A percentile compares a stretch with the other conserved stretches of the same genome.
Evolutionary conservation across 2,113 vertebrate species (phyloP).

Genomic region (Erythrocercus mccallii): DNA sequence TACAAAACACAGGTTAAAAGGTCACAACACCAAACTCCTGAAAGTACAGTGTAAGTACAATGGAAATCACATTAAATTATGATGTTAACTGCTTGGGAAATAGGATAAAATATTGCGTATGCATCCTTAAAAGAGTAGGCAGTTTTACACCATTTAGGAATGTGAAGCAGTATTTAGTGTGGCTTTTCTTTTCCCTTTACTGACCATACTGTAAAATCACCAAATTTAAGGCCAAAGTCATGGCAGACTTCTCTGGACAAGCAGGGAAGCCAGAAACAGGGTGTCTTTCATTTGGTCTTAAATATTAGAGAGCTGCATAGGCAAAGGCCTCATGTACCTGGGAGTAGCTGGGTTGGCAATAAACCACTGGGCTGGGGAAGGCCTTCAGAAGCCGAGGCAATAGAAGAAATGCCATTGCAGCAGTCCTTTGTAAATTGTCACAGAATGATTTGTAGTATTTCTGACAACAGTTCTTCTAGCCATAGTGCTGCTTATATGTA

Average conservation of each 20-base stretch:
- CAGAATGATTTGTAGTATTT: not conserved
- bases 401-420: not conserved
- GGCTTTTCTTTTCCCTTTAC: not conserved
- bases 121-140: not conserved
- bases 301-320: not conserved
- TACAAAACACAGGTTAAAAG: not conserved
- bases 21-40: not conserved
- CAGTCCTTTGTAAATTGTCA: not conserved
- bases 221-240: not conserved
- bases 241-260: not conserved
- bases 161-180: not conserved
- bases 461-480: not conserved
- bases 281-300: not conserved
- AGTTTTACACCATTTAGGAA: not conserved
- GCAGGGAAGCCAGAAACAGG: not conserved
- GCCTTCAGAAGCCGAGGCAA: not conserved
- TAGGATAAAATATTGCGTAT: not conserved
- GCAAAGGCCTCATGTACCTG: fast-evolving
- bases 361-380: not conserved
- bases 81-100: not conserved
- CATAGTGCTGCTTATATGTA: not conserved
- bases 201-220: not conserved
- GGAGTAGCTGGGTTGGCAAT: not conserved
- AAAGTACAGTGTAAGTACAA: not conserved
- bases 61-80: not conserved